phyloP scores from a whole-genome alignment of 2,797 vertebrate species.

The Rhadinocentrus ornatus region DNA sequence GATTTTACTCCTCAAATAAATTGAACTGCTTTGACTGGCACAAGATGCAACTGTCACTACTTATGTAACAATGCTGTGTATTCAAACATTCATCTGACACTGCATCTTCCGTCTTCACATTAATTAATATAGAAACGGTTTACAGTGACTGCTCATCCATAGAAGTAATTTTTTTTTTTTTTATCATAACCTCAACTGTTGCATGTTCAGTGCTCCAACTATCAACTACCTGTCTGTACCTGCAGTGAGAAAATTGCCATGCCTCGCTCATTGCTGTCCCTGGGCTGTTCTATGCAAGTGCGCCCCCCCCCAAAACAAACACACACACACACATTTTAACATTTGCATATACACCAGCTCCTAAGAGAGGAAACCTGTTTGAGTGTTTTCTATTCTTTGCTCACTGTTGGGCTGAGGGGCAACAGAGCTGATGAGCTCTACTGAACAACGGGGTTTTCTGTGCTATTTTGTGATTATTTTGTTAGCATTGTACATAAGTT shows the following conservation, averaged over 20 bases:
- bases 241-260: background rate
- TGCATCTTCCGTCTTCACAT: constrained; percentile 7
- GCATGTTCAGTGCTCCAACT: background rate
- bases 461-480: constrained; percentile 26
- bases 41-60: constrained; percentile 8
- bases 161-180: background rate
- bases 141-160: background rate
- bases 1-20: constrained; percentile 13
- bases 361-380: constrained; percentile 16
- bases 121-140: background rate
- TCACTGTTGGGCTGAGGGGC: background rate
- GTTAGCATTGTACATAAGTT: constrained; percentile 24
- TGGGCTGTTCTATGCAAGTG: constrained; percentile 52
- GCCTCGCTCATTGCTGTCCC: background rate
- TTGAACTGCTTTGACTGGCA: constrained; percentile 11
- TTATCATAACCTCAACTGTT: background rate
- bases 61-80: background rate
- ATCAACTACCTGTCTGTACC: constrained; percentile 16
- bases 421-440: constrained; percentile 8
- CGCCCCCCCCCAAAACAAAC: background rate
- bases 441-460: constrained; percentile 26
- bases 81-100: background rate
- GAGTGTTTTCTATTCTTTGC: constrained; percentile 22
- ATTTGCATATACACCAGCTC: constrained; percentile 19
- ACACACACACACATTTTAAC: constrained; percentile 5